Evolutionary conservation across 2,888 invertebrate genomes (phyloP).

Genomic region (Druceiella hillmani): DNA sequence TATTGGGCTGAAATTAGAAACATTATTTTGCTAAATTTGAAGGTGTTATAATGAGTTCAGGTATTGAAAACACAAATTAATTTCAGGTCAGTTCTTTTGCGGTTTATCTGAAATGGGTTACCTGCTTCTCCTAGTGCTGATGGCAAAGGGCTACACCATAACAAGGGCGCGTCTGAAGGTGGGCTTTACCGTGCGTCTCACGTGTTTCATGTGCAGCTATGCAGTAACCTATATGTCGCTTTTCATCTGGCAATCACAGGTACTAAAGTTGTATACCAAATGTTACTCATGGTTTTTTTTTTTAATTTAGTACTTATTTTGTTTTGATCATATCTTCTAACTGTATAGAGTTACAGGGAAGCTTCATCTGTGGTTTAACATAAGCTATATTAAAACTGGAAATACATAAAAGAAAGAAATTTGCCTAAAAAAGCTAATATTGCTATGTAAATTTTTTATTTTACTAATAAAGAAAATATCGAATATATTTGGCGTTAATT

Average conservation of each 20-base stretch:
- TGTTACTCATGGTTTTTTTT: constrained; percentile 10
- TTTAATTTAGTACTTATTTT: constrained; percentile 3
- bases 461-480: too few relatives aligned
- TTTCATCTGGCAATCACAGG: constrained; percentile 76
- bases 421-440: too few relatives aligned
- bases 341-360: too few relatives aligned
- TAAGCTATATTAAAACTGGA: too few relatives aligned
- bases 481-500: too few relatives aligned
- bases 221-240: constrained; percentile 66
- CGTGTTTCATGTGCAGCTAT: constrained; percentile 75
- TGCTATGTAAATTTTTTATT: too few relatives aligned
- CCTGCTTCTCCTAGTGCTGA: constrained; percentile 69
- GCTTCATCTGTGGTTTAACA: too few relatives aligned
- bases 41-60: too few relatives aligned
- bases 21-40: too few relatives aligned
- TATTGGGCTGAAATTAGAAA: too few relatives aligned
- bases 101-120: constrained; percentile 70
- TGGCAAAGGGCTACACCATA: constrained; percentile 89
- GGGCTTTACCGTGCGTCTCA: constrained; percentile 68
- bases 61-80: too few relatives aligned
- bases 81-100: constrained; percentile 65
- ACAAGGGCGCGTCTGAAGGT: constrained; percentile 76
- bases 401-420: too few relatives aligned
- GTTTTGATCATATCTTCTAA: background rate
- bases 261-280: constrained; percentile 36